These are phyloP conservation scores for Iselma pallidipennis DNA, from an alignment of 2,888 invertebrate species.

Conservation along the genomic window DNA sequence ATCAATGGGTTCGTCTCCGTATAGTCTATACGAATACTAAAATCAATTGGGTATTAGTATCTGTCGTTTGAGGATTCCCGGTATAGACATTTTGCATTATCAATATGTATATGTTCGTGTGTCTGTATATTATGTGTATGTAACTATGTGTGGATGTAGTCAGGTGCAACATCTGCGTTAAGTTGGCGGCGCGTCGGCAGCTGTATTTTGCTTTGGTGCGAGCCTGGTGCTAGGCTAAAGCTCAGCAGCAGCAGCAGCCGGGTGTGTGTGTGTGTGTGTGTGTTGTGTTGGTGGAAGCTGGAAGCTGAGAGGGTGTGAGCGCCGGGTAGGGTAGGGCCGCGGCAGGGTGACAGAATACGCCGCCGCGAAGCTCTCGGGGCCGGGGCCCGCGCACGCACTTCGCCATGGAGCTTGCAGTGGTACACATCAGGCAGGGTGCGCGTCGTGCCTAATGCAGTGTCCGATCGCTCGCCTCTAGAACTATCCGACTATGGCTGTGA, in stretches of 20 bases:
- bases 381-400: constrained; percentile 48
- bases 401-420: constrained; percentile 51
- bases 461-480: constrained; percentile 35
- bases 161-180: constrained; percentile 8
- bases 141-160: neutral
- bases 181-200: constrained; percentile 2
- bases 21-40: neutral
- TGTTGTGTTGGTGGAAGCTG: constrained; percentile 29
- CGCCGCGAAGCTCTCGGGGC: constrained; percentile 42
- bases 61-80: neutral
- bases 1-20: neutral
- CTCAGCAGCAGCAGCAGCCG: constrained; percentile 9
- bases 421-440: constrained; percentile 50
- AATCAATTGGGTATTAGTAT: neutral
- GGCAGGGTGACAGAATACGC: constrained; percentile 32
- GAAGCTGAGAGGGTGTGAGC: constrained; percentile 41
- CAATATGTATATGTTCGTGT: neutral
- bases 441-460: constrained; percentile 39
- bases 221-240: constrained; percentile 10
- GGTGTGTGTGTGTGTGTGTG: too few relatives aligned
- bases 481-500: constrained; percentile 51
- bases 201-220: neutral
- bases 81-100: neutral
- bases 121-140: neutral
- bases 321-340: constrained; percentile 44